Percentiles rank a stretch among this genome's conserved stretches.
Conservation (phyloP, 92 coral and sea anemone genomes). For the Hydrozoanthus gracilis region DNA sequence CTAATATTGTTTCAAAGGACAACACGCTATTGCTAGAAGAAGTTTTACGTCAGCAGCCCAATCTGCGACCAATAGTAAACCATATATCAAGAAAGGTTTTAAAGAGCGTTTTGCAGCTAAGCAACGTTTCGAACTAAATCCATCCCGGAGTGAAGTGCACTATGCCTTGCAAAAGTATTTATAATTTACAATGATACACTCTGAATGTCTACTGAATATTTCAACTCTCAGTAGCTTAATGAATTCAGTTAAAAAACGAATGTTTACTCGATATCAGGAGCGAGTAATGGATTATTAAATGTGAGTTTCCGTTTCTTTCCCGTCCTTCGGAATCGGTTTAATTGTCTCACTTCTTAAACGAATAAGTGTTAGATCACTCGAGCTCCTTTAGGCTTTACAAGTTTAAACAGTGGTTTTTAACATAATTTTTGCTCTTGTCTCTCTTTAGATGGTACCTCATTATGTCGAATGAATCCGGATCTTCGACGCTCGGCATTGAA, state of each 20-base stretch:
- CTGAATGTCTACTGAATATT: conserved; percentile 2
- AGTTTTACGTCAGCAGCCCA: not conserved
- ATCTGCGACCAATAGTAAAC: not conserved
- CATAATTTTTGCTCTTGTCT: not conserved
- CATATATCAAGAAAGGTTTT: not conserved
- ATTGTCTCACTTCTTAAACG: not conserved
- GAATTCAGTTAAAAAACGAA: conserved; percentile 4
- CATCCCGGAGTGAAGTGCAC: not conserved
- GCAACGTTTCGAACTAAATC: not conserved
- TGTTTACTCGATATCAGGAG: not conserved
- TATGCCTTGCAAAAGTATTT: not conserved
- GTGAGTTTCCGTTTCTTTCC: not conserved
- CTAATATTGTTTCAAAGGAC: not conserved
- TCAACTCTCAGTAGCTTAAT: not conserved
- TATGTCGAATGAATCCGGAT: not conserved
- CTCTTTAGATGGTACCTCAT: not conserved
- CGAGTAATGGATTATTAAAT: not conserved
- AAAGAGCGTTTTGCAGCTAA: not conserved
- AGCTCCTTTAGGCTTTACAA: not conserved
- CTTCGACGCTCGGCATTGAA: not conserved
- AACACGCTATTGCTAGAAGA: not conserved
- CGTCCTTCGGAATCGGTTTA: not conserved
- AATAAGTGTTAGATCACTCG: not conserved
- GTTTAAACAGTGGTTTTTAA: not conserved
- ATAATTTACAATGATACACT: not conserved